These are phyloP conservation scores for Lasioglossum calceatum DNA, from an alignment of 2,888 invertebrate species.

Conservation along the genomic window DNA sequence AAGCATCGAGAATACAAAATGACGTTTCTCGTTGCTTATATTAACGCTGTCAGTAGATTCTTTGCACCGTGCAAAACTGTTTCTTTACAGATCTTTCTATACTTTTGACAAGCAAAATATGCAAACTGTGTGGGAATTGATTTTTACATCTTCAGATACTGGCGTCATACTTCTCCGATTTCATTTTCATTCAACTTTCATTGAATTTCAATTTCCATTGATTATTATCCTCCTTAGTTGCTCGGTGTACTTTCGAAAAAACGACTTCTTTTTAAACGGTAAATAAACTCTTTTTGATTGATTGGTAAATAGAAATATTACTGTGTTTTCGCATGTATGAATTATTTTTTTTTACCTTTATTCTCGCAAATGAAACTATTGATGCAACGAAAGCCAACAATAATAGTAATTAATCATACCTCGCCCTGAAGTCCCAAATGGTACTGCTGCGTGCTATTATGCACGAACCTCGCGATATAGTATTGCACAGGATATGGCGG, in stretches of 20 bases:
- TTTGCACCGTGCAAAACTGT: not conserved
- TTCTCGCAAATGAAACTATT: too few relatives aligned
- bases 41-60: not conserved
- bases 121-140: not conserved
- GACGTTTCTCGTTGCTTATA: not conserved
- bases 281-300: not conserved
- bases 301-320: not conserved
- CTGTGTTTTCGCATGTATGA: too few relatives aligned
- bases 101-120: not conserved
- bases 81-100: not conserved
- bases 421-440: conserved; percentile 83
- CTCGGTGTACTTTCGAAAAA: not conserved
- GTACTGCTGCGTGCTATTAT: conserved; percentile 84
- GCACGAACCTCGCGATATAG: conserved; percentile 82
- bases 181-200: not conserved
- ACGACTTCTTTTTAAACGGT: too few relatives aligned
- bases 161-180: not conserved
- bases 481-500: conserved; percentile 83
- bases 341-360: not conserved
- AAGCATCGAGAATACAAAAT: not conserved
- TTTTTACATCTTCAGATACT: not conserved
- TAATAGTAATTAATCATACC: conserved; percentile 72
- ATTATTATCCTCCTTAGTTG: too few relatives aligned
- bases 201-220: too few relatives aligned
- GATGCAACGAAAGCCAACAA: too few relatives aligned